Conservation (phyloP, 2,113 vertebrate genomes). For the Sceloporus tristichus region DNA sequence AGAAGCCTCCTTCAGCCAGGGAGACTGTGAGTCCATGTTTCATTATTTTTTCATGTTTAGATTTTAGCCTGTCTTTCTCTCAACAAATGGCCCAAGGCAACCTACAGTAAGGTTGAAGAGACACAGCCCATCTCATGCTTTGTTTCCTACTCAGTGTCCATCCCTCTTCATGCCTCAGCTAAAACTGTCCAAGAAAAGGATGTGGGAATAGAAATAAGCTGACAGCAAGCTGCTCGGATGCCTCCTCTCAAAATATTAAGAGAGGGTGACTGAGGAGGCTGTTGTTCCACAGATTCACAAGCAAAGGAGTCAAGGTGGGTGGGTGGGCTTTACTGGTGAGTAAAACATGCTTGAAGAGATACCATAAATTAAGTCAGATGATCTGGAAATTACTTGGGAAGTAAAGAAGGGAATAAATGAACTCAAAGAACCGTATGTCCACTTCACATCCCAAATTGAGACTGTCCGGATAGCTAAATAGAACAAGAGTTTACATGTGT, state of each 20-base stretch:
- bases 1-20: too few species aligned
- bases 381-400: too few species aligned
- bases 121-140: too few species aligned
- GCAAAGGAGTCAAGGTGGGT: not conserved
- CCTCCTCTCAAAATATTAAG: not conserved
- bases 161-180: not conserved
- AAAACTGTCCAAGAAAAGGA: conserved; percentile 5
- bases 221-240: not conserved
- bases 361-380: not conserved
- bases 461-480: not conserved
- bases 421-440: too few species aligned
- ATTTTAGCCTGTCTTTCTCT: too few species aligned
- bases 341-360: not conserved
- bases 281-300: not conserved
- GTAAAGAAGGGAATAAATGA: too few species aligned
- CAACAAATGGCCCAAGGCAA: too few species aligned
- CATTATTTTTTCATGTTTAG: too few species aligned
- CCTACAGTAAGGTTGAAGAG: too few species aligned
- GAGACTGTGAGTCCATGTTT: too few species aligned
- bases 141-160: not conserved
- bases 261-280: not conserved
- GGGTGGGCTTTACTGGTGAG: not conserved
- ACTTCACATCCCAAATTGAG: not conserved
- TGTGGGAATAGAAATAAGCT: not conserved
- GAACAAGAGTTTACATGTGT: too few species aligned